Percentiles rank a stretch among this genome's conserved stretches.
Evolutionary conservation across 2,797 vertebrate genomes (phyloP).

Genomic region (Macropodus opercularis): DNA sequence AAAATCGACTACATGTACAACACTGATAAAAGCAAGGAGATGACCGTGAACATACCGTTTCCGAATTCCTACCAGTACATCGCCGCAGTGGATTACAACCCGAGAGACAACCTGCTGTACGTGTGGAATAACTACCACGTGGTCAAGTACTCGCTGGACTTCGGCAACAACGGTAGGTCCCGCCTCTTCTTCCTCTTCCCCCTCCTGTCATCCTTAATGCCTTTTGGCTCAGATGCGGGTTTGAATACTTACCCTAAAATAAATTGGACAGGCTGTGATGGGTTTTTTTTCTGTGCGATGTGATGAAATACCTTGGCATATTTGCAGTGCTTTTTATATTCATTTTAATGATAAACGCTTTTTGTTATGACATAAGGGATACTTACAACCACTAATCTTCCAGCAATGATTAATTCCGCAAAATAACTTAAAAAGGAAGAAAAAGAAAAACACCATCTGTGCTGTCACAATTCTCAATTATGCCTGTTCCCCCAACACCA

Average conservation of each 20-base stretch:
- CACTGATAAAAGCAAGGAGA: conserved; percentile 94
- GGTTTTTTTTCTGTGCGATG: conserved; percentile 20
- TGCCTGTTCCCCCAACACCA: conserved; percentile 23
- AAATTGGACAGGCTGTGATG: conserved; percentile 13
- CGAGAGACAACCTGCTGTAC: conserved; percentile 96
- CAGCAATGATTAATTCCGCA: conserved; percentile 53
- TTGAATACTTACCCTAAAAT: conserved; percentile 1
- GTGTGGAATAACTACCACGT: conserved; percentile 99
- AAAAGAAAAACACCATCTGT: conserved; percentile 63
- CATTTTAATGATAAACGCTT: conserved; percentile 28
- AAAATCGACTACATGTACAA: conserved; percentile 99
- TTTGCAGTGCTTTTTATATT: conserved; percentile 40
- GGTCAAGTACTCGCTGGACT: conserved; percentile 97
- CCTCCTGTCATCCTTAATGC: not conserved
- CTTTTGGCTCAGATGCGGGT: not conserved
- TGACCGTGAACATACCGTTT: conserved; percentile 90
- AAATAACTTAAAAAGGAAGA: conserved; percentile 52
- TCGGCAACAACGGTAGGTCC: conserved; percentile 92
- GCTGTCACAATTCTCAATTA: conserved; percentile 49
- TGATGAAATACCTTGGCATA: conserved; percentile 36
- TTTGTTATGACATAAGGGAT: conserved; percentile 58
- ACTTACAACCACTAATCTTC: conserved; percentile 56
- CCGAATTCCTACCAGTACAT: conserved; percentile 99
- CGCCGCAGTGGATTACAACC: conserved; percentile 99
- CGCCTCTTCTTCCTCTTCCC: not conserved